Evolutionary conservation across 2,113 vertebrate genomes (phyloP).

Genomic region (Isurus oxyrinchus): DNA sequence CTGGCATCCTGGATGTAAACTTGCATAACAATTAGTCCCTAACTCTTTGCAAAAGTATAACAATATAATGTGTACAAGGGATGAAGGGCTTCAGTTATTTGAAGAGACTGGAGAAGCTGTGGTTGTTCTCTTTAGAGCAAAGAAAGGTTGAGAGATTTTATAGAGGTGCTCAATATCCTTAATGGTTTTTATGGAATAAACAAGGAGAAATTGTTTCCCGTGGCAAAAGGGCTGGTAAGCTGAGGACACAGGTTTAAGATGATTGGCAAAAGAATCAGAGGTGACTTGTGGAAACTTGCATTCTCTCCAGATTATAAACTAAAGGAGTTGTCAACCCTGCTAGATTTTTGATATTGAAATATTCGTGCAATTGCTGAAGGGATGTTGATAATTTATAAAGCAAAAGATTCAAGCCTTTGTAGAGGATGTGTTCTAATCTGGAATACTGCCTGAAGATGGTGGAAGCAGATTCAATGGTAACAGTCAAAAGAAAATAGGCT

Average conservation of each 20-base stretch:
- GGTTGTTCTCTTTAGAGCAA: neutral
- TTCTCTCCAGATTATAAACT: neutral
- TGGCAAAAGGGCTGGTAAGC: too few species aligned
- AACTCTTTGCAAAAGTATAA: neutral
- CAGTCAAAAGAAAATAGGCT: neutral
- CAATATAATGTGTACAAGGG: neutral
- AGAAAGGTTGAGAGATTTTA: neutral
- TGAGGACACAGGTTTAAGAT: too few species aligned
- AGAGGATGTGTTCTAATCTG: neutral
- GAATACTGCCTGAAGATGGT: neutral
- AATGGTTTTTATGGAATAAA: neutral
- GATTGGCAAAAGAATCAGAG: too few species aligned
- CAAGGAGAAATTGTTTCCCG: neutral
- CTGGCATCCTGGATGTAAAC: neutral
- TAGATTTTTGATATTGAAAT: neutral
- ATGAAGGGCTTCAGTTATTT: neutral
- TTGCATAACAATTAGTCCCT: neutral
- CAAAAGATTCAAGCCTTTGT: neutral
- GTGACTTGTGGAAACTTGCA: neutral
- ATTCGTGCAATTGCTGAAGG: neutral
- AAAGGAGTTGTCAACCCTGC: neutral
- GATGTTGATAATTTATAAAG: neutral
- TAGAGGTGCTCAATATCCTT: neutral
- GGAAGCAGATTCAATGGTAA: neutral
- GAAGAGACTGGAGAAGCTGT: neutral